These are phyloP conservation scores for Balaeniceps rex DNA, from an alignment of 2,113 vertebrate genomes.

Conservation along the genomic window DNA sequence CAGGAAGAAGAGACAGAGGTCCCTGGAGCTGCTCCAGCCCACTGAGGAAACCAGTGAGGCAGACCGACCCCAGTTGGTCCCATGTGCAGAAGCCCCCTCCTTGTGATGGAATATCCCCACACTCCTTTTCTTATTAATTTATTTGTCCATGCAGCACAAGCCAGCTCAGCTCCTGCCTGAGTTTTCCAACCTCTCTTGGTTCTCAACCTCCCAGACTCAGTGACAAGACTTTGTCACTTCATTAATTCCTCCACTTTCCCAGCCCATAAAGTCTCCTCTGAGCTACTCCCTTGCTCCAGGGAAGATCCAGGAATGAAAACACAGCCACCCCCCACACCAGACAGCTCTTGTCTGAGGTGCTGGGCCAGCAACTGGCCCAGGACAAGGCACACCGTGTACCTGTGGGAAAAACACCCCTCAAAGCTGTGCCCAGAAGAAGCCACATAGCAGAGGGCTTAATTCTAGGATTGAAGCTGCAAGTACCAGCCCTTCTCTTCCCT, in stretches of 20 bases:
- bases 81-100: not conserved
- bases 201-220: not conserved
- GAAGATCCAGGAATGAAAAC: not conserved
- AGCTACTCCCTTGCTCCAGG: not conserved
- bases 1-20: not conserved
- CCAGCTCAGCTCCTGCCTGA: not conserved
- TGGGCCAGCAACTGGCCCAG: not conserved
- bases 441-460: not conserved
- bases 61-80: not conserved
- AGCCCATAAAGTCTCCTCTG: not conserved
- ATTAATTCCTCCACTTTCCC: not conserved
- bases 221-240: not conserved
- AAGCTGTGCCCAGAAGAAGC: not conserved
- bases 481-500: not conserved
- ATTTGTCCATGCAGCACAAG: not conserved
- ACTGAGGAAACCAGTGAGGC: not conserved
- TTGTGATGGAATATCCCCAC: not conserved
- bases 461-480: not conserved
- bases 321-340: not conserved
- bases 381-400: not conserved
- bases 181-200: not conserved
- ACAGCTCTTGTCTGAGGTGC: not conserved
- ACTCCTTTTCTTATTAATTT: not conserved
- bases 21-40: not conserved
- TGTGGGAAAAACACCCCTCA: not conserved